Conservation (phyloP, 2,797 vertebrate species). For the Acrossocheilus fasciatus region DNA sequence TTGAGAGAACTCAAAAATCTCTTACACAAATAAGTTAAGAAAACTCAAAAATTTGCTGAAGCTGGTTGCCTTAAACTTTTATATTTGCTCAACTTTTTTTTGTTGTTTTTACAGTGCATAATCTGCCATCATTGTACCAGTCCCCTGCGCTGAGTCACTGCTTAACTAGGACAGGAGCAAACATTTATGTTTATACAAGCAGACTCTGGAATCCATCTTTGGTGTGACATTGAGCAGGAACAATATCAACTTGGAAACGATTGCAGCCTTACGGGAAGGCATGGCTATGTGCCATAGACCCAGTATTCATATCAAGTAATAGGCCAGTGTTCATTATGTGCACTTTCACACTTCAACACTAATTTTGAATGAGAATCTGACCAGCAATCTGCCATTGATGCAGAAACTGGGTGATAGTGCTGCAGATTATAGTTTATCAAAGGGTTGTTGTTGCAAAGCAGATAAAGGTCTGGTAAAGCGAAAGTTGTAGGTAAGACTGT, state of each 20-base stretch:
- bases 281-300: not conserved
- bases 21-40: no score
- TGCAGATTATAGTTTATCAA: not conserved
- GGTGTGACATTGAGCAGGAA: not conserved
- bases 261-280: not conserved
- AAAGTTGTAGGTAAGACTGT: not conserved
- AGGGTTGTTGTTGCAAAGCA: not conserved
- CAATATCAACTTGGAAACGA: not conserved
- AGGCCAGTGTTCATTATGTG: not conserved
- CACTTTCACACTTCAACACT: not conserved
- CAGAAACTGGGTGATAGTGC: not conserved
- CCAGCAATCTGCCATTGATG: not conserved
- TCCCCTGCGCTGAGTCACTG: not conserved
- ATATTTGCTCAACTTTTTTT: no score
- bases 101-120: no score
- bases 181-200: not conserved
- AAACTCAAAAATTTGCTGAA: no score
- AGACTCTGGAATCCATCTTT: constrained; percentile 1
- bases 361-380: not conserved
- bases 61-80: no score
- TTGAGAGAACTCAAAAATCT: no score
- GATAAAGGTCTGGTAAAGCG: not conserved
- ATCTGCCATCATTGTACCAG: not conserved
- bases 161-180: constrained; percentile 2
- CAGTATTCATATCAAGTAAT: not conserved